Base-by-base conservation (phyloP, 1,140 invertebrate genomes). In the Apolygus lucorum region DNA sequence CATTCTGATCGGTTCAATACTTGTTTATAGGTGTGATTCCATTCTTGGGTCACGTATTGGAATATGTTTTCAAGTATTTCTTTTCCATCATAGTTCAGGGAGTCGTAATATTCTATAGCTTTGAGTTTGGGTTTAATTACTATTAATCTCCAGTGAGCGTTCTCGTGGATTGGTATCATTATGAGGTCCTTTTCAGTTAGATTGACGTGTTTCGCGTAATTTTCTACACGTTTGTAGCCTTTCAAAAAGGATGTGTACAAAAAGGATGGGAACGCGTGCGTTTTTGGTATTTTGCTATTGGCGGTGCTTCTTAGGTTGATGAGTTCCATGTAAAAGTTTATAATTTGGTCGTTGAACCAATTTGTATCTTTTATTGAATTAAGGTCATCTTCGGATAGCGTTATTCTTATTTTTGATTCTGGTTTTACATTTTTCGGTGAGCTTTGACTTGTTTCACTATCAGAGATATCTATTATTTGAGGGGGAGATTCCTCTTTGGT, bases 241-340 rank as follows among this genome's bases (percentile, higher is more conserved):
- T n/a, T n/a, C n/a, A n/a, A 8, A 62, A 11, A 62, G 4, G 14
- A n/a, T 62, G 8, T 22, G 22, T 11, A 62, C 22, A 62, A 62
- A 22, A 62, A 62, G 8, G 24, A 8, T 8, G 4, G 8, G 54
- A 62, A 62, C 8, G 54, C 54, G 22, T 62, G 22, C 24, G 54
- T 62, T 62, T 62, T 62, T 8, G 54, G 54, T n/a, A 62, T 8
- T n/a, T 11, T 8, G 4, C 4, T 14, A 8, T 62, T 62, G 14
- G 8, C 8, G 8, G 8, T 22, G 54, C 24, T 62, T 22, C 24
- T 62, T 62, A 11, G 4, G 22, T 62, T 62, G 22, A 62, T 62
- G 8, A 62, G 22, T 22, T 62, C 54, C 54, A 62, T 62, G 22
- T 62, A 62, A 22, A 62, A 22, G 54, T 62, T 62, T 22, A 62